Percentiles rank a stretch among this genome's conserved stretches.
Conservation (phyloP, 1,140 invertebrate genomes). For the Atta texana region DNA sequence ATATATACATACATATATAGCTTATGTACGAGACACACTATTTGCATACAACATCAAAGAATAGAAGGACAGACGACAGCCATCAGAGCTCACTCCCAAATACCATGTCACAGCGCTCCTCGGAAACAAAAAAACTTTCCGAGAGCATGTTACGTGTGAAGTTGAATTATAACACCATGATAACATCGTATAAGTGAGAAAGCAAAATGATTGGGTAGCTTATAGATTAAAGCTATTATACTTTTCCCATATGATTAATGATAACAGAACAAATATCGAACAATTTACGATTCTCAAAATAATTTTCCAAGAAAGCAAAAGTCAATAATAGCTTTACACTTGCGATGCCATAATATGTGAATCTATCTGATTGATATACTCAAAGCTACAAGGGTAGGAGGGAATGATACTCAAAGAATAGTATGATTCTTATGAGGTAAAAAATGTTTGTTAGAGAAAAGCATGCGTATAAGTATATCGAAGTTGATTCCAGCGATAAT, state of each 20-base stretch:
- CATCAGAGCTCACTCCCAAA: constrained; percentile 61
- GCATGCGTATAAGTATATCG: constrained; percentile 63
- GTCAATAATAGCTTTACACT: background rate
- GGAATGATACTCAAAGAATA: constrained; percentile 35
- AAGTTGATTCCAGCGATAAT: constrained; percentile 47
- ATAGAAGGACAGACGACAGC: constrained; percentile 57
- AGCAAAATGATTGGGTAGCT: constrained; percentile 20
- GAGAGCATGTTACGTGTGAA: constrained; percentile 10
- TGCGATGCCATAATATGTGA: constrained; percentile 6
- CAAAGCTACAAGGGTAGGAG: constrained; percentile 8
- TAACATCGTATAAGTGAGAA: constrained; percentile 44
- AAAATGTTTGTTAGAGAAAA: constrained; percentile 56
- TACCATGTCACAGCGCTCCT: constrained; percentile 44
- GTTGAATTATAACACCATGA: constrained; percentile 15
- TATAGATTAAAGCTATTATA: constrained; percentile 4
- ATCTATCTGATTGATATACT: constrained; percentile 45
- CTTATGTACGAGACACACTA: constrained; percentile 45
- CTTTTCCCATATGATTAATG: background rate
- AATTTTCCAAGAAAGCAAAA: constrained; percentile 16
- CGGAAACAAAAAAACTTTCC: constrained; percentile 22
- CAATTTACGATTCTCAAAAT: background rate
- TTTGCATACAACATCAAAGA: constrained; percentile 56
- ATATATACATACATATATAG: background rate
- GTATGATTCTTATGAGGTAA: constrained; percentile 37
- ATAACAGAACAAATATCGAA: background rate